These are phyloP conservation scores for Acanthurus leucopareius DNA, from an alignment of 2,797 vertebrate species.

Conservation along the genomic window DNA sequence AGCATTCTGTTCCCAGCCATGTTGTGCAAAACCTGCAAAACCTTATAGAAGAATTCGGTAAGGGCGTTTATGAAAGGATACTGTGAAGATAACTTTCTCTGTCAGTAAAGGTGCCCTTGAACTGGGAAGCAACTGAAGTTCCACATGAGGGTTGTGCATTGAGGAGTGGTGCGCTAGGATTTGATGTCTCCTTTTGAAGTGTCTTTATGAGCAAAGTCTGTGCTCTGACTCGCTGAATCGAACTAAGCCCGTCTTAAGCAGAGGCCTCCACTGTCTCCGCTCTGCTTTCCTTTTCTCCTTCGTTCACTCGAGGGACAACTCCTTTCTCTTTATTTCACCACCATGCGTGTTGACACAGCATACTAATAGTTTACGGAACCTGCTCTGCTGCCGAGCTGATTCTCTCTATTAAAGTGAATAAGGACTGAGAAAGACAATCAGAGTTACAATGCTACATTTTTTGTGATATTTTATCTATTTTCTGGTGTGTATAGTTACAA, in stretches of 20 bases:
- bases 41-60: conserved; percentile 43
- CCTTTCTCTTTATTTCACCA: conserved; percentile 56
- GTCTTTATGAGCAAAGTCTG: conserved; percentile 80
- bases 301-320: conserved; percentile 55
- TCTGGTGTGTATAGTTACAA: not conserved
- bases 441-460: not conserved
- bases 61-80: conserved; percentile 44
- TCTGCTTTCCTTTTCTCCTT: conserved; percentile 61
- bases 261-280: conserved; percentile 67
- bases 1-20: conserved; percentile 44
- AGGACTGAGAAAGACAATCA: not conserved
- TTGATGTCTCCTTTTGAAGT: conserved; percentile 85
- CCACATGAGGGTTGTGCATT: conserved; percentile 70
- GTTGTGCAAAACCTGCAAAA: conserved; percentile 31
- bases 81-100: conserved; percentile 67
- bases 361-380: conserved; percentile 72
- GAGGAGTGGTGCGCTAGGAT: conserved; percentile 72
- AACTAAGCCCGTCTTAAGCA: conserved; percentile 83
- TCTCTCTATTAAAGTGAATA: conserved; percentile 24
- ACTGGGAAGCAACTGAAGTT: conserved; percentile 69
- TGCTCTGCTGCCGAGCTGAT: conserved; percentile 22
- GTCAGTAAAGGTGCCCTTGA: conserved; percentile 80
- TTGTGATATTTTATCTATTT: not conserved
- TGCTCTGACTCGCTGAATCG: conserved; percentile 76
- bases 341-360: conserved; percentile 62